Evolutionary conservation across 2,797 vertebrate genomes (phyloP).

Genomic region (Schizopygopsis malacanthus): DNA sequence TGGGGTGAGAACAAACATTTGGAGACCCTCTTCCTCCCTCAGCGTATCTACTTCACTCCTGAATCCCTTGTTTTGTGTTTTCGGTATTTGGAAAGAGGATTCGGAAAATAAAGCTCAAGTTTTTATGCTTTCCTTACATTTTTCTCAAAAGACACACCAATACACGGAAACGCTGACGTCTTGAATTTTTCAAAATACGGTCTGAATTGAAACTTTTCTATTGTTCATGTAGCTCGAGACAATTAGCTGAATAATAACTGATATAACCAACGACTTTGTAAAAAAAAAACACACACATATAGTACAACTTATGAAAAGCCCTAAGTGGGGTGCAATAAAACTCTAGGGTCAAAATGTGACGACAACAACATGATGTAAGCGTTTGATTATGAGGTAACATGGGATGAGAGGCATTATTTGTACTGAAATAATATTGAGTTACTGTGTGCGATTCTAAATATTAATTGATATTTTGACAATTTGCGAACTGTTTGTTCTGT

Average conservation of each 20-base stretch:
- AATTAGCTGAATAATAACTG: slow-evolving; percentile 10
- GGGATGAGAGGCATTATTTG: slow-evolving; percentile 47
- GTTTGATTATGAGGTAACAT: slow-evolving; percentile 14
- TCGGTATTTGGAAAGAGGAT: slow-evolving; percentile 4
- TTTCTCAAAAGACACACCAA: slow-evolving; percentile 10
- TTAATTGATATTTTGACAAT: slow-evolving; percentile 39
- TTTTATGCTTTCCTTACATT: slow-evolving; percentile 26
- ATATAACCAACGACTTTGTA: neutral
- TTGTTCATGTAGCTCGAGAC: slow-evolving; percentile 27
- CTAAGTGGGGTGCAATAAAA: slow-evolving; percentile 35
- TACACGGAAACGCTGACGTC: neutral
- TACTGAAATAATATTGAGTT: slow-evolving; percentile 16
- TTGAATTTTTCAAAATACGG: slow-evolving; percentile 50
- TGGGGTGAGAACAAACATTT: neutral
- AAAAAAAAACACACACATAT: neutral
- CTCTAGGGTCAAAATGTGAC: neutral
- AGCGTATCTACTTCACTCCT: neutral
- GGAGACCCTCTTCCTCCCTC: neutral
- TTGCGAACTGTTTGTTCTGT: slow-evolving; percentile 11
- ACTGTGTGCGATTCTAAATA: slow-evolving; percentile 28
- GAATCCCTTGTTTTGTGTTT: slow-evolving; percentile 13
- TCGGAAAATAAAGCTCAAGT: slow-evolving; percentile 14
- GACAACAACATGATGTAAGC: neutral
- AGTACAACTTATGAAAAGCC: neutral
- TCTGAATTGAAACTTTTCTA: slow-evolving; percentile 49